Base-by-base conservation (phyloP, 2,113 vertebrate species). In the Helogale parvula region DNA sequence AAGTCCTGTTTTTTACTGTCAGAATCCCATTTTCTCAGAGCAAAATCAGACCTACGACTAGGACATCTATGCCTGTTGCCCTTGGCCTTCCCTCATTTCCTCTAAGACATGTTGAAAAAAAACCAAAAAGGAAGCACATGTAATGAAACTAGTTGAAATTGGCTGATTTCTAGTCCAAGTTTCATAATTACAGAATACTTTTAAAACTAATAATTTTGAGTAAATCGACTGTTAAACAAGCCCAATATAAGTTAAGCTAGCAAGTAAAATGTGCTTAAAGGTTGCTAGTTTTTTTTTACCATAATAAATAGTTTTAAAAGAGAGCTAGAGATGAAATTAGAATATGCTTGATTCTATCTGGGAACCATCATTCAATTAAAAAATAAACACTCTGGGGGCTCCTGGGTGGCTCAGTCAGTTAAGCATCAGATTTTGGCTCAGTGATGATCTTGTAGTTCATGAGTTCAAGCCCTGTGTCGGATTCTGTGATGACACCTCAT, bases 251-350 rank as follows among this genome's bases (percentile, higher is more conserved):
- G 66, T 41, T 60, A 96, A 94, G 29, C 13, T 2, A 93, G 60
- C 3, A 86, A 80, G 79, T 72, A 79, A 93, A 91, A 38, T 85
- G 7, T 94, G 5, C 7, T 92, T 1, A 47, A 47, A 77, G 82
- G 9, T 33, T 74, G 14, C 17, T 88, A 90, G 10, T 41, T 41
- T 41, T 38, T 33, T 96, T 74, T 84, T 45, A 87, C 83, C 25
- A 91, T 45, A 76, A 76, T 52, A 60, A 66, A 71, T 93, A 86
- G 9, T 89, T 96, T 93, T 54, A 25, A 63, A 89, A 71, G 31
- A 16, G 17, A 81, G 11, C 3, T 82, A 45, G 60, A 45, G 12
- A 50, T 82, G n/a, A 77, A 96, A 84, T 17, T 29, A 17, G 15
- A 57, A 25, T n/a, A 0, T 19, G 38, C 31, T 54, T 89, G 72